These are phyloP conservation scores for Catocala sponsa DNA, from an alignment of 2,888 invertebrate species.

Conservation along the genomic window DNA sequence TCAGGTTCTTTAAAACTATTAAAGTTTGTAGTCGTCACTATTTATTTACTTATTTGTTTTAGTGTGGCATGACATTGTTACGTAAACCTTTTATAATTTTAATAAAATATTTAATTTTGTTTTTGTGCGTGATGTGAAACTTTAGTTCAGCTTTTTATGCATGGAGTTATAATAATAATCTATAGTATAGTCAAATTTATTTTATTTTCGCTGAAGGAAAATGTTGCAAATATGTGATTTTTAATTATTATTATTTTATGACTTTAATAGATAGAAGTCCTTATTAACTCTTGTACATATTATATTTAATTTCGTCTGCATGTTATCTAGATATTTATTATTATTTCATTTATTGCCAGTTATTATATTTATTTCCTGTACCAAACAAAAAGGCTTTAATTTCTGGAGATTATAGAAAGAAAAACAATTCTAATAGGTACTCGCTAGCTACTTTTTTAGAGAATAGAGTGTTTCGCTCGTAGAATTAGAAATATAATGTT, in stretches of 20 bases:
- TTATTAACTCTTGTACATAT: not conserved
- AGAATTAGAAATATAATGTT: not conserved
- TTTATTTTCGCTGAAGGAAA: constrained; percentile 47
- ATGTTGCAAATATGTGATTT: constrained; percentile 26
- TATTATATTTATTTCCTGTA: constrained; percentile 2
- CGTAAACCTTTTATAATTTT: not conserved
- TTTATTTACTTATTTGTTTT: constrained; percentile 46
- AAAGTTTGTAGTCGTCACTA: constrained; percentile 71
- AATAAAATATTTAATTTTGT: not conserved
- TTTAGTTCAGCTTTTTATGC: constrained; percentile 23
- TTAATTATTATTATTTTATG: constrained; percentile 7
- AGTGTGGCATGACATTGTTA: constrained; percentile 46
- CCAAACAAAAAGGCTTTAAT: constrained; percentile 1
- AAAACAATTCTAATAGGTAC: too few relatives aligned
- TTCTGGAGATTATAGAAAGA: constrained; percentile 1
- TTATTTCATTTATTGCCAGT: not conserved
- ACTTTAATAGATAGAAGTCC: not conserved
- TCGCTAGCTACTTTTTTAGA: too few relatives aligned
- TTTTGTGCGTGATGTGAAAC: constrained; percentile 18
- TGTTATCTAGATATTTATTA: constrained; percentile 1
- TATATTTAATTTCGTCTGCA: constrained; percentile 41
- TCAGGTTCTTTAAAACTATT: constrained; percentile 77
- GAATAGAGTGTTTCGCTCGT: too few relatives aligned
- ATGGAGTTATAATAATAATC: constrained; percentile 12
- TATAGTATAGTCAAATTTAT: not conserved